Evolutionary conservation across 2,797 vertebrate genomes (phyloP), one percentile per base, ranked within the genome.

Genomic region (Xenops minutus): DNA sequence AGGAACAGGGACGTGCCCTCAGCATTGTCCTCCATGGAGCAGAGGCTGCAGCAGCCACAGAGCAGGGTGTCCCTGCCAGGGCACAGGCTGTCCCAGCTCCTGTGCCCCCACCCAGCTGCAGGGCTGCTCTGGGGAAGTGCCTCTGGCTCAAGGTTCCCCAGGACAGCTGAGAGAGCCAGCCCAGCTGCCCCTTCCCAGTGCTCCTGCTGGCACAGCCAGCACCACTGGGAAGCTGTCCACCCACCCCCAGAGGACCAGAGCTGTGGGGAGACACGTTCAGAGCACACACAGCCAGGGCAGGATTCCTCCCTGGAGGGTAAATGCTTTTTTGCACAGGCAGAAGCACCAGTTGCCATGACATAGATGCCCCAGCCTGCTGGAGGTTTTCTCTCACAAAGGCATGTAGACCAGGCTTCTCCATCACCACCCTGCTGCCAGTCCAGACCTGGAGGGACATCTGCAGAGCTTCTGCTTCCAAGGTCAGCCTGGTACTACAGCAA

Each of bases 341-440:
- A 44, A 67, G 58, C 36, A 24, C 7, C 1, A 2, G 20, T 56
- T 52, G 9, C n/a, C 41, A 3, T 5, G 17, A 48, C 41, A 34
- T 2, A 2, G 14, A 3, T 1, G 0, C 8, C 23, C 44, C 8
- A 1, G 4, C 29, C 22, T n/a, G 34, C 24, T 23, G 24, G 26
- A 82, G 39, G 26, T 21, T 32, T 29, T 43, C 14, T 36, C 46
- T 44, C n/a, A 7, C 17, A 48, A 19, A 10, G 12, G 9, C 21
- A 37, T 0, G 7, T 37, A 34, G 30, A 27, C 23, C 6, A 3
- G 59, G 69, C 44, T 44, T 39, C 75, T 67, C 29, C 14, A 2
- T 18, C 48, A 36, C 30, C 2, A 0, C 19, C 22, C 36, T 1
- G 1, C 58, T 36, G 34, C 36, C 54, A 43, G 67, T n/a, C 56